Evolutionary conservation across 2,113 vertebrate genomes (phyloP), one percentile per base, ranked within the genome.

Genomic region (Barnardius zonarius): DNA sequence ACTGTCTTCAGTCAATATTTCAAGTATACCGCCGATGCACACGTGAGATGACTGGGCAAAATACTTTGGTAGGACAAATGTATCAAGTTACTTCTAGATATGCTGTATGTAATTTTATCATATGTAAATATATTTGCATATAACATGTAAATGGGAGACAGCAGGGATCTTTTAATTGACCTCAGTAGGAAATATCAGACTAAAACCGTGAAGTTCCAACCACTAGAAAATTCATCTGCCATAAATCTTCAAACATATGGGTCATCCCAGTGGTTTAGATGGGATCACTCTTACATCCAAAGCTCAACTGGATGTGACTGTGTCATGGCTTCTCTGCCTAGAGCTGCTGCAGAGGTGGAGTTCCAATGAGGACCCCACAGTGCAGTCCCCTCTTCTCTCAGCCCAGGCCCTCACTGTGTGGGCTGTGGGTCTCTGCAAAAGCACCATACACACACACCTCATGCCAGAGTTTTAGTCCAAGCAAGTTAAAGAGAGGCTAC

Each of bases 21-120:
- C 7, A 43, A 27, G 18, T 52, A 41, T 16, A 44, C 3, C 0
- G 0, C 17, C 41, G 13, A 86, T 5, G 3, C 30, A 66, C 2
- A 63, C 28, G 31, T 33, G 17, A 84, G 30, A 46, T 31, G 6
- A 87, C 24, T 24, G 3, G 7, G 12, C 14, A 17, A 86, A 82
- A 82, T 73, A 51, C 17, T 76, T 46, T 27, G 14, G 22, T 20
- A 61, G 11, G 31, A 51, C 2, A 9, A 67, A 48, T 19, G 7
- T 25, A 68, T 27, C 15, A 17, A 30, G 16, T 24, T 14, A 28
- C 11, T 68, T 79, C 31, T 41, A 17, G 5, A 27, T 28, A 5
- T 39, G 9, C 48, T 84, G 2, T 3, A 49, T 10, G 6, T 14
- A n/a, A 77, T 54, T 74, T 77, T 49, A 84, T 6, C 16, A 43